Percentiles rank a stretch among this genome's conserved stretches.
Conservation (phyloP, 2,113 vertebrate species). For the Jaculus jaculus region DNA sequence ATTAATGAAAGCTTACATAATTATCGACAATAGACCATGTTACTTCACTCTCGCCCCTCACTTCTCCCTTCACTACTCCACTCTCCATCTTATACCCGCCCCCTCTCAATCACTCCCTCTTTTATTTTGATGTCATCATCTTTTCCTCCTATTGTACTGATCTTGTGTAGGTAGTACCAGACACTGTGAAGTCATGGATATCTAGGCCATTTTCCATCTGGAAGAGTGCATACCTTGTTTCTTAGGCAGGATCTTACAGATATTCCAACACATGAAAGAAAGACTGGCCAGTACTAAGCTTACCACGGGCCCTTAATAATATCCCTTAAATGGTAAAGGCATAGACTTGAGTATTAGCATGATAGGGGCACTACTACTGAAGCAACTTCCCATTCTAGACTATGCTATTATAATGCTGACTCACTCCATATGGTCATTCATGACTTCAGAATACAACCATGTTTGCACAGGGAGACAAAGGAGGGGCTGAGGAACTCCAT, state of each 20-base stretch:
- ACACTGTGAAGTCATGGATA: too few species aligned
- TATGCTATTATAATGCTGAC: neutral
- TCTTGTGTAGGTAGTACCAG: too few species aligned
- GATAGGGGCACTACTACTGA: neutral
- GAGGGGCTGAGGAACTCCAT: neutral
- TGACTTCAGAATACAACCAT: neutral
- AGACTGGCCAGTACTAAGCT: neutral
- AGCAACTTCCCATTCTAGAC: neutral
- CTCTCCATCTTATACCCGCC: too few species aligned
- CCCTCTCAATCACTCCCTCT: too few species aligned
- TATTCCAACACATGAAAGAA: neutral
- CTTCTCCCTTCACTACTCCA: too few species aligned
- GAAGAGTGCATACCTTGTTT: neutral
- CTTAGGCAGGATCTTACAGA: neutral
- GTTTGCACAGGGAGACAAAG: neutral
- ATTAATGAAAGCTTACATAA: too few species aligned
- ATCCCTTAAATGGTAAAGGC: neutral
- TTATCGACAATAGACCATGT: too few species aligned
- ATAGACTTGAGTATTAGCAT: neutral
- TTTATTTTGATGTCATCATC: too few species aligned
- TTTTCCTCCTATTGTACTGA: too few species aligned
- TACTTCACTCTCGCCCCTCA: too few species aligned
- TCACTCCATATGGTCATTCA: neutral
- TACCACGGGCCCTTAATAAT: neutral
- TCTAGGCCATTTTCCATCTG: neutral